Conservation (phyloP, 35 echinoderm and acorn worm species). For the Ptychodera flava region DNA sequence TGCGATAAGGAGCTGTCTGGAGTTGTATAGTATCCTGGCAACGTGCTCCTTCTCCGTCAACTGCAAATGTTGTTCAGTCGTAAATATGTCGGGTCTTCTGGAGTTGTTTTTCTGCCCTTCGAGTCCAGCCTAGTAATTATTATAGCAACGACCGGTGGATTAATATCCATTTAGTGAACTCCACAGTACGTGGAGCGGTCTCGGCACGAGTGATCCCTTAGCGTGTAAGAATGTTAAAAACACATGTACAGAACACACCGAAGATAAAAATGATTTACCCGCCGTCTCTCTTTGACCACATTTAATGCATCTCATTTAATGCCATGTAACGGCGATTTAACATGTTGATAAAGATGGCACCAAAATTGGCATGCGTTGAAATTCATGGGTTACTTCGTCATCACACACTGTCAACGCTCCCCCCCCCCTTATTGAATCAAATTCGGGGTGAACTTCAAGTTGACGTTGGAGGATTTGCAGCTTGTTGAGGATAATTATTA, state of each 20-base stretch:
- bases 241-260: too few relatives aligned
- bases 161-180: background rate
- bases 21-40: background rate
- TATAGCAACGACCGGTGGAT: background rate
- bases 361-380: background rate
- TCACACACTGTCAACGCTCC: background rate
- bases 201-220: background rate
- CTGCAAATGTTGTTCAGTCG: background rate
- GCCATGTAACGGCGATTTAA: background rate
- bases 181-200: background rate
- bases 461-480: background rate
- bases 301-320: background rate
- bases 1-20: background rate
- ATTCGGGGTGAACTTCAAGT: background rate
- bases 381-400: background rate
- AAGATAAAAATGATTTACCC: too few relatives aligned
- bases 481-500: background rate
- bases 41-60: background rate
- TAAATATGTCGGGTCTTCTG: background rate
- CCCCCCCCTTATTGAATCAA: too few relatives aligned
- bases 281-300: background rate
- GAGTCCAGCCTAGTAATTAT: background rate
- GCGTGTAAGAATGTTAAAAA: too few relatives aligned
- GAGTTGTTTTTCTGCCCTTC: background rate
- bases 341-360: background rate